A percentile compares a stretch with the other conserved stretches of the same genome.
phyloP scores from a whole-genome alignment of 2,797 vertebrate genomes.

The Gambusia yucatana region DNA sequence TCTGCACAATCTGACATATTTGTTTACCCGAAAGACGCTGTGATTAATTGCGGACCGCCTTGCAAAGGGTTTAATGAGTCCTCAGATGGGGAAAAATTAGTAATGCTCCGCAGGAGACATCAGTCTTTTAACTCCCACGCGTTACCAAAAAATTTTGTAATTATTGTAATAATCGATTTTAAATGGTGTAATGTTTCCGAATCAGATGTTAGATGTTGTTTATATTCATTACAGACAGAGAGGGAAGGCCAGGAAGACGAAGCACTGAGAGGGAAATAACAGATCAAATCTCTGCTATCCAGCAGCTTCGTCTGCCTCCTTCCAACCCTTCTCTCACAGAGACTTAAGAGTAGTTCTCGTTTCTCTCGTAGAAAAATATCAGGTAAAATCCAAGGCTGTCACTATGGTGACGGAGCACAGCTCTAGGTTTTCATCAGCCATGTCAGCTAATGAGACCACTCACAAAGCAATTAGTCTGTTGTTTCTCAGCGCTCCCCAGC shows the following conservation, averaged over 20 bases:
- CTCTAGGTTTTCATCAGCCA: constrained; percentile 19
- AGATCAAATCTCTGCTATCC: not conserved
- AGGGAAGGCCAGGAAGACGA: not conserved
- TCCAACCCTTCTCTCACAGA: not conserved
- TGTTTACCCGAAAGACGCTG: constrained; percentile 34
- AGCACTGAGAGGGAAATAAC: not conserved
- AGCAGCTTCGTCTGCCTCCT: not conserved
- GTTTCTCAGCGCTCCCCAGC: constrained; percentile 18
- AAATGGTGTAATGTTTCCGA: constrained; percentile 30
- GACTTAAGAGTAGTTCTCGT: not conserved
- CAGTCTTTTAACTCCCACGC: constrained; percentile 25
- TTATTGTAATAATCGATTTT: not conserved
- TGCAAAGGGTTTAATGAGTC: constrained; percentile 52
- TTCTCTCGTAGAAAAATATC: constrained; percentile 7
- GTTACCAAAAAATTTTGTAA: not conserved
- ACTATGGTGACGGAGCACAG: constrained; percentile 20
- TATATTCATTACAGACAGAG: not conserved
- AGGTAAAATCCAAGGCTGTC: constrained; percentile 13
- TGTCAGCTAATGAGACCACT: constrained; percentile 41
- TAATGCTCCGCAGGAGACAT: constrained; percentile 47
- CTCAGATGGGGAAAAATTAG: constrained; percentile 54
- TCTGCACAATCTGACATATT: constrained; percentile 49
- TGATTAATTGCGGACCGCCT: constrained; percentile 53
- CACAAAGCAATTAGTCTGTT: constrained; percentile 23
- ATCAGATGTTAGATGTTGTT: constrained; percentile 5